A percentile compares a stretch with the other conserved stretches of the same genome.
Conservation (phyloP, 2,888 invertebrate genomes). For the Ephialtes manifestator region DNA sequence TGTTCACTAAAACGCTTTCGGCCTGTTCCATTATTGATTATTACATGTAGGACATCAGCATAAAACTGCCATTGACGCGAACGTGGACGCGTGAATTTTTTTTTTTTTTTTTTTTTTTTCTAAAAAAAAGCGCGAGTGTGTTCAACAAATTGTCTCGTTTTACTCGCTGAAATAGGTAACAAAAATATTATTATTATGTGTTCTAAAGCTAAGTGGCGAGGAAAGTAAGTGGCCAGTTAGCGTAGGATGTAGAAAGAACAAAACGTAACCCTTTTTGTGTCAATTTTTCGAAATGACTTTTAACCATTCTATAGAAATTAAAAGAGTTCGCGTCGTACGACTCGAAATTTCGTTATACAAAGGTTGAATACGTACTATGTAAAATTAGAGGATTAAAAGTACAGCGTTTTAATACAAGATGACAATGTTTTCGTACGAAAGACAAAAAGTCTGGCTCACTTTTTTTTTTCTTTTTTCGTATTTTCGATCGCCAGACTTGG, state of each 20-base stretch:
- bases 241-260: slow-evolving; percentile 40
- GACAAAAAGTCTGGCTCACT: neutral
- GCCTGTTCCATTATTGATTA: slow-evolving; percentile 24
- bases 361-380: slow-evolving; percentile 68
- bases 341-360: slow-evolving; percentile 59
- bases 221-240: slow-evolving; percentile 59
- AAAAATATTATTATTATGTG: slow-evolving; percentile 46
- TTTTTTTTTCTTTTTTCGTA: slow-evolving; percentile 2
- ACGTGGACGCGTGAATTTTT: slow-evolving; percentile 9
- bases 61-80: slow-evolving; percentile 52
- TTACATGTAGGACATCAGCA: slow-evolving; percentile 36
- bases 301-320: slow-evolving; percentile 46
- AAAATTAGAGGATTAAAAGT: slow-evolving; percentile 44
- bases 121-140: neutral
- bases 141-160: slow-evolving; percentile 31
- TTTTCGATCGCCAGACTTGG: slow-evolving; percentile 1
- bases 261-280: slow-evolving; percentile 36
- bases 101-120: no score
- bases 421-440: slow-evolving; percentile 22
- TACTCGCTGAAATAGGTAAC: slow-evolving; percentile 40
- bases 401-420: slow-evolving; percentile 34
- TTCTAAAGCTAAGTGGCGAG: slow-evolving; percentile 56
- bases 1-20: slow-evolving; percentile 23
- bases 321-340: slow-evolving; percentile 26
- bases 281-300: slow-evolving; percentile 38